phyloP scores from a whole-genome alignment of 1,140 invertebrate genomes.

The Wiebesia pumilae region DNA sequence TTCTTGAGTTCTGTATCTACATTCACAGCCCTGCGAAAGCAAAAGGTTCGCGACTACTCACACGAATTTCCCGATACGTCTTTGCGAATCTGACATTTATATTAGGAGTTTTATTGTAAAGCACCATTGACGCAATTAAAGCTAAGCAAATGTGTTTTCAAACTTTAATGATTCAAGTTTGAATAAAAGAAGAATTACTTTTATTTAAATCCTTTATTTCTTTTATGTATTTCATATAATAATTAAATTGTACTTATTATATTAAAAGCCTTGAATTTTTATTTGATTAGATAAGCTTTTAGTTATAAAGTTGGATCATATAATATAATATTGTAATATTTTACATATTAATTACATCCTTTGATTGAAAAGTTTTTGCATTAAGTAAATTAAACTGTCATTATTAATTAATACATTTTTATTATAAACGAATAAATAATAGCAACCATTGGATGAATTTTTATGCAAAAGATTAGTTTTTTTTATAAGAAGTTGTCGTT shows the following conservation, averaged over 20 bases:
- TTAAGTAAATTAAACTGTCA: too few relatives aligned
- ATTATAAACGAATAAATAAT: too few relatives aligned
- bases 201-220: neutral
- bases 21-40: neutral
- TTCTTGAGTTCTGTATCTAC: constrained; percentile 57
- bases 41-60: neutral
- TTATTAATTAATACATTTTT: too few relatives aligned
- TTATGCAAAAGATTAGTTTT: neutral
- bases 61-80: neutral
- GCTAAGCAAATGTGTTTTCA: neutral
- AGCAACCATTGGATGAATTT: too few relatives aligned
- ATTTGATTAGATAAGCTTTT: too few relatives aligned
- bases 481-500: constrained; percentile 47
- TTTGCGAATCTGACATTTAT: constrained; percentile 1
- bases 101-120: constrained; percentile 28
- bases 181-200: neutral
- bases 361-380: too few relatives aligned
- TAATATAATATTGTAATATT: neutral
- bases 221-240: neutral
- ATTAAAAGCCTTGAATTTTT: too few relatives aligned
- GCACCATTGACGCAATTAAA: neutral
- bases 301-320: too few relatives aligned
- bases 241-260: too few relatives aligned
- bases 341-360: neutral
- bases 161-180: neutral